Base-by-base conservation (phyloP, 2,888 invertebrate species). In the Ligdia adustata region DNA sequence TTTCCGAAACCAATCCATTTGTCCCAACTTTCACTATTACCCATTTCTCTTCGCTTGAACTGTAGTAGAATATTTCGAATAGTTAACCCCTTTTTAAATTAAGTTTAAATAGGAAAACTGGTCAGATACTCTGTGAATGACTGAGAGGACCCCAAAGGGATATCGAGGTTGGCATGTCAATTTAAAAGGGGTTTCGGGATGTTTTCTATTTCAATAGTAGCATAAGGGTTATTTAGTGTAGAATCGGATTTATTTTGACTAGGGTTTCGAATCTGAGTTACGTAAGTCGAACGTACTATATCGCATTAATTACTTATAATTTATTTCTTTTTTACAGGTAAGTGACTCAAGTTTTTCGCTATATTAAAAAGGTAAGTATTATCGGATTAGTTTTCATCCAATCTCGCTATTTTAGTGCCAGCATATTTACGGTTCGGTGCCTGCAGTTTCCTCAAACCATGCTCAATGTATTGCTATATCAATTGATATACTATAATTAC, bases 281-380 rank as follows among this genome's bases (percentile, higher is more conserved):
- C 9, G 1, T 22, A 7, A 5, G 6, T 27, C 2, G 27, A 11
- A 11, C n/a, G 11, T 27, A 4, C 7, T n/a, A n/a, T n/a, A n/a
- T 4, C 18, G 2, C 4, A 18, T 18, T 3, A n/a, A 24, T n/a
- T 24, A 11, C 11, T 31, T 7, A 20, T 16, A 6, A 9, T 27
- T 9, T 39, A 46, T 62, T 52, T 58, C 42, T 59, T 53, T 46
- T 62, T 77, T 76, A 18, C 76, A 81, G 81, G 80, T 81, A 81
- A 73, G 79, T 54, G 49, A 39, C 22, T 22, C n/a, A n/a, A n/a
- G n/a, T n/a, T n/a, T n/a, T n/a, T n/a, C n/a, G n/a, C n/a, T n/a
- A n/a, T n/a, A n/a, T n/a, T n/a, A n/a, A n/a, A n/a, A n/a, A n/a
- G n/a, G n/a, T n/a, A n/a, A n/a, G n/a, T n/a, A n/a, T n/a, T n/a